These are phyloP conservation scores for Dromococcyx pavoninus DNA, from an alignment of 2,797 vertebrate genomes.

Conservation along the genomic window DNA sequence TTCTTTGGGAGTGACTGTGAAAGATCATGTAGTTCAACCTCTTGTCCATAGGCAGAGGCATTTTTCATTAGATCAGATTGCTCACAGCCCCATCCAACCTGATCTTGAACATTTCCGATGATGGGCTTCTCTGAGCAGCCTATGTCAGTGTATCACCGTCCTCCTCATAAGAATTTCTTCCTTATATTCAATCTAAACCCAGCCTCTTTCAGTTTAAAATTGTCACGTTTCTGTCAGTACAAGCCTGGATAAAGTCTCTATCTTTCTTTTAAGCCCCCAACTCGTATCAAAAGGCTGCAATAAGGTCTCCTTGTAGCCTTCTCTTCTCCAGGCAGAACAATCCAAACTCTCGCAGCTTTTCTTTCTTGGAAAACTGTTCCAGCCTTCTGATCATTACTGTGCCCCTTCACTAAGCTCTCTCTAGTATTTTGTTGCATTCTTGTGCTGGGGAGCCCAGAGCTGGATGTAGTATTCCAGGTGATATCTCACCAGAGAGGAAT, in stretches of 20 bases:
- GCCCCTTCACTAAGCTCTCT: not conserved
- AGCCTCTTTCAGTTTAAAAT: not conserved
- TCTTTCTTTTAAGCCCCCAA: not conserved
- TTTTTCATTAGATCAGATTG: not conserved
- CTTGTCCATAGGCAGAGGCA: rapidly evolving
- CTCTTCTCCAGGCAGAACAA: not conserved
- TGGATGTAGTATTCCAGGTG: not conserved
- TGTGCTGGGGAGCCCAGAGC: not conserved
- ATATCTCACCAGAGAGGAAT: not conserved
- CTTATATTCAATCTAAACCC: not conserved
- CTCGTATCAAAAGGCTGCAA: not conserved
- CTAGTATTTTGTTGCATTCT: not conserved
- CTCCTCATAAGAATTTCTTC: not conserved
- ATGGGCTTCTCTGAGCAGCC: not conserved
- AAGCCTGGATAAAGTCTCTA: not conserved
- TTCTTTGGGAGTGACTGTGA: not conserved
- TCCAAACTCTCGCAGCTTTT: not conserved
- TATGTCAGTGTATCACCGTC: not conserved
- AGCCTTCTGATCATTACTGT: not conserved
- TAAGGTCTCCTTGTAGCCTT: not conserved
- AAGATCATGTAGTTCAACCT: not conserved
- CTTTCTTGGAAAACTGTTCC: not conserved
- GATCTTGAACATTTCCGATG: not conserved
- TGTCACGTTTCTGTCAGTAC: rapidly evolving
- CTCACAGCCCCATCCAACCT: not conserved